A percentile compares a stretch with the other conserved stretches of the same genome.
phyloP scores from a whole-genome alignment of 2,113 vertebrate genomes.

The Prunella fulvescens region DNA sequence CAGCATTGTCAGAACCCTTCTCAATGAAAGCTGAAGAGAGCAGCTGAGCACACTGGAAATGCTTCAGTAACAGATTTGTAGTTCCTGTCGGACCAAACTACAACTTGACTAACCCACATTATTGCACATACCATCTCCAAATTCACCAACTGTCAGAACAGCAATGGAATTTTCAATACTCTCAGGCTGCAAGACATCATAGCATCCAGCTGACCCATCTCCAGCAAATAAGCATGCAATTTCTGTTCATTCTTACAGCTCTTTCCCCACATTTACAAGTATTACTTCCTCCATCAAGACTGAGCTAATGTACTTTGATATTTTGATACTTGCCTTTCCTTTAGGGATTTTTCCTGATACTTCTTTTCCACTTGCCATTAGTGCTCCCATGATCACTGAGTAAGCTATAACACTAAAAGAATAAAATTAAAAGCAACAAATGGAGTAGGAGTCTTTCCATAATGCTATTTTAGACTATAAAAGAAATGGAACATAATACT shows the following conservation, averaged over 20 bases:
- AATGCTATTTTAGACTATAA: neutral
- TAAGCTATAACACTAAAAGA: slow-evolving; percentile 89
- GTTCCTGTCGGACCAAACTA: neutral
- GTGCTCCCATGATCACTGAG: slow-evolving; percentile 92
- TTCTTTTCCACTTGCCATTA: slow-evolving; percentile 98
- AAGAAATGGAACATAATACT: neutral
- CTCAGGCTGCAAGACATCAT: neutral
- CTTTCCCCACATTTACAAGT: neutral
- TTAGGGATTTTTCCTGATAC: slow-evolving; percentile 91
- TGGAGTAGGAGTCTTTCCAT: neutral
- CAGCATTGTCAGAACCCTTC: neutral
- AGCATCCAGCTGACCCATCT: neutral
- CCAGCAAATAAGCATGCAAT: neutral
- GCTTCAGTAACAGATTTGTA: neutral
- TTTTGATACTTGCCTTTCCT: slow-evolving; percentile 84
- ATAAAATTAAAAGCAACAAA: neutral
- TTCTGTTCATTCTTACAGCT: neutral
- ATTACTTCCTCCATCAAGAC: neutral
- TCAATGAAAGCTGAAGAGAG: neutral
- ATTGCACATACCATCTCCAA: neutral
- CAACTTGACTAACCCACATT: neutral
- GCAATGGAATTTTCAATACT: neutral
- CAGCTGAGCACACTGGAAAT: neutral
- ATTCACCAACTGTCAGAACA: neutral
- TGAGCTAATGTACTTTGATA: neutral